Evolutionary conservation across 37 sponge, comb jelly and placozoan species (phyloP), one percentile per base, ranked within the genome.

Genomic region (Trichoplax adhaerens): DNA sequence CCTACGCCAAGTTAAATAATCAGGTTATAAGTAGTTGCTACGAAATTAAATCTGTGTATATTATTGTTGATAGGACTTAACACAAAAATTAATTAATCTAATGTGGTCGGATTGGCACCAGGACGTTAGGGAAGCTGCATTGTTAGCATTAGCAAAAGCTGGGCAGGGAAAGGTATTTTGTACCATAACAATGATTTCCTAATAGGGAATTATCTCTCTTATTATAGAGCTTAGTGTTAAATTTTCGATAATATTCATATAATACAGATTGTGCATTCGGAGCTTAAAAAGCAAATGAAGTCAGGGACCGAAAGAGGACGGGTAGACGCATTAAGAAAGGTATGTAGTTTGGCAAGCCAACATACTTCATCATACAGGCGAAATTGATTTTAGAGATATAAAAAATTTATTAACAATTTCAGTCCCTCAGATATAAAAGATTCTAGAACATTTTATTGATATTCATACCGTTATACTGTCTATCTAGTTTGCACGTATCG

Each of bases 301-400:
- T 68, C 66, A 48, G 79, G 58, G 5, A 73, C 78, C 54, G 90
- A 84, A 51, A 61, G 64, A 5, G 76, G 68, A 48, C 77, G 84
- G 48, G 72, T 97, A 56, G 90, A 88, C 80, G 99, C 99, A 4
- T 76, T 97, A 49, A 81, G 76, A 58, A 87, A 87, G 84, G 82
- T 89, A 66, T 5, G 29, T 29, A 29, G 29, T 29, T 29, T 29
- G 29, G 29, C 29, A 29, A 29, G 29, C 29, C 29, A 29, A 29
- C 29, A 29, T 29, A 29, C 29, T 29, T 29, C 29, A 29, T 29
- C 0, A 29, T 29, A 29, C 29, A 29, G 29, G 29, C 29, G 29
- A 29, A 29, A 29, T 29, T 29, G 29, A 29, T 29, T 0, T 29
- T 29, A 29, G 29, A 29, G 29, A 29, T 29, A 29, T 29, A 29